Evolutionary conservation across 2,797 vertebrate species (phyloP), one percentile per base, ranked within the genome.

Genomic region (Centroberyx gerrardi): DNA sequence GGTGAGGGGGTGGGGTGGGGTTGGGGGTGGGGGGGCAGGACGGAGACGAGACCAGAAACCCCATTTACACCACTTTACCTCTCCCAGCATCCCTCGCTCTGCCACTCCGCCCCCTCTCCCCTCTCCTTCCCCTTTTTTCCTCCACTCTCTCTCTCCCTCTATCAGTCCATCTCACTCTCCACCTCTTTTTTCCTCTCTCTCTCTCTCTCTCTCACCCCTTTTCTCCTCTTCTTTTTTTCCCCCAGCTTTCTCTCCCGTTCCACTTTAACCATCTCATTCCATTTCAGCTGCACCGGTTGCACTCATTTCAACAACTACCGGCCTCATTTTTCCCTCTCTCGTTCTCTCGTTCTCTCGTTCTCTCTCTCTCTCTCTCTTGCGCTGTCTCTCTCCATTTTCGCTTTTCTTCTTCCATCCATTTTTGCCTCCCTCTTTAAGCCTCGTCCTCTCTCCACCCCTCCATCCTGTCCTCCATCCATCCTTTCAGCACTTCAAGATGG

Each of bases 301-400:
- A 82, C 81, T 91, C 78, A 60, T 90, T 88, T 90, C 87, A 92
- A 91, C 87, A 86, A 90, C 91, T 85, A 79, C 86, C 79, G 80
- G 81, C 74, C 74, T 64, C 55, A 68, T 67, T 74, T 62, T 18
- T 15, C 56, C 10, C 22, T 22, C 22, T 22, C 22, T 22, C 36
- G 13, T 36, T 29, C 18, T 28, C 52, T 54, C n/a, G n/a, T n/a
- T n/a, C 52, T 54, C 52, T 54, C 52, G 14, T 8, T 0, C 15
- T 18, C 59, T 17, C n/a, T 33, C 40, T 9, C 42, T 18, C 15
- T 5, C 14, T 62, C 59, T 61, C 55, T 36, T 56, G 68, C 14
- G 0, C 69, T 14, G 5, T 83, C 67, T 82, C 15, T 18, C 74
- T 78, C 68, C 67, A 69, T 80, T 82, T 88, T 79, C 74, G 78